These are phyloP conservation scores for Lasioglossum marginatum DNA, from an alignment of 2,888 invertebrate species.

Conservation along the genomic window DNA sequence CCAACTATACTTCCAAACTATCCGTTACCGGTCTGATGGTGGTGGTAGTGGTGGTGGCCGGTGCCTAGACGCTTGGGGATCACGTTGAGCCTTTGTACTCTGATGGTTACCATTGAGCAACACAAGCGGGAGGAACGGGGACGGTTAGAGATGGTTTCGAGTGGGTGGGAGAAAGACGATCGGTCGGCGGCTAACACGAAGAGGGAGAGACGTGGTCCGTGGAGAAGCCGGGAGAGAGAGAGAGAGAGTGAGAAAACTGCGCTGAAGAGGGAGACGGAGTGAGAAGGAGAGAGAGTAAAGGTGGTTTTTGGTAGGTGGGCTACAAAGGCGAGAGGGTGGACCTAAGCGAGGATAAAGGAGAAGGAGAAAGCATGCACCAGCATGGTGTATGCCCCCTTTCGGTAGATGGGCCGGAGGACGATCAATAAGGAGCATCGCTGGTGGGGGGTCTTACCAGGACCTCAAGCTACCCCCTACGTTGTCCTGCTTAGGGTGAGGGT, in stretches of 20 bases:
- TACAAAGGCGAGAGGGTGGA: conserved; percentile 81
- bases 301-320: conserved; percentile 82
- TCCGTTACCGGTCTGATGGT: conserved; percentile 46
- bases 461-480: conserved; percentile 80
- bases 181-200: conserved; percentile 23
- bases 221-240: conserved; percentile 18
- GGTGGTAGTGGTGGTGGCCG: conserved; percentile 7
- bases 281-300: conserved; percentile 68
- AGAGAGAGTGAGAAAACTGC: conserved; percentile 59
- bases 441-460: conserved; percentile 84
- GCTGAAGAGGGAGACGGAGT: conserved; percentile 37
- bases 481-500: conserved; percentile 81
- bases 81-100: conserved; percentile 70
- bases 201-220: conserved; percentile 32
- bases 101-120: conserved; percentile 71
- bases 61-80: conserved; percentile 70
- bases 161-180: conserved; percentile 39
- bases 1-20: conserved; percentile 71
- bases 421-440: conserved; percentile 83
- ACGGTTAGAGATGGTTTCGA: conserved; percentile 33
- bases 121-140: conserved; percentile 44
- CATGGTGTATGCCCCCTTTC: conserved; percentile 71
- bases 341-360: conserved; percentile 82
- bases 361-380: conserved; percentile 77
- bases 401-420: conserved; percentile 83